These are phyloP conservation scores for Podabrus alpinus DNA, from an alignment of 2,888 invertebrate species.

Conservation along the genomic window DNA sequence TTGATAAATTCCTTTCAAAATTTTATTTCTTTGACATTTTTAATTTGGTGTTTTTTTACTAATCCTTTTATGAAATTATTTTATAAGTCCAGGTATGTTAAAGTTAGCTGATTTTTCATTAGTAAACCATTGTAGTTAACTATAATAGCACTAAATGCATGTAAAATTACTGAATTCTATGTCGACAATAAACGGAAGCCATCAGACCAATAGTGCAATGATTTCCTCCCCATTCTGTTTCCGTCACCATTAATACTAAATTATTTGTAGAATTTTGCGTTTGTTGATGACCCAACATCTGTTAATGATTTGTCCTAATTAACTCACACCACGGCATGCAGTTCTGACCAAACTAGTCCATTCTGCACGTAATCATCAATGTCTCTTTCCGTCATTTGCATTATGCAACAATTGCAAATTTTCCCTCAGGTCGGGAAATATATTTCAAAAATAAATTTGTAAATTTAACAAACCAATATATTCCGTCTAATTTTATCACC, in stretches of 20 bases:
- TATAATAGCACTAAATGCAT: conserved; percentile 41
- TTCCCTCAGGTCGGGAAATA: not conserved
- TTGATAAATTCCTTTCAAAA: not conserved
- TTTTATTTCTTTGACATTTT: not conserved
- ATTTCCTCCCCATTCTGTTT: conserved; percentile 54
- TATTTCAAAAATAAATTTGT: conserved; percentile 1
- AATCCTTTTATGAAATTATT: not conserved
- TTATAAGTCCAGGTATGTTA: not conserved
- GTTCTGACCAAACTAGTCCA: conserved; percentile 14
- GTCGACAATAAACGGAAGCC: conserved; percentile 45
- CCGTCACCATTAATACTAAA: conserved; percentile 54
- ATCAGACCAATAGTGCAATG: conserved; percentile 51
- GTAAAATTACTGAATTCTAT: conserved; percentile 3
- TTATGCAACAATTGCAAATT: not conserved
- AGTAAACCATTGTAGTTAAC: conserved; percentile 8
- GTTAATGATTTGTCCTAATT: conserved; percentile 59
- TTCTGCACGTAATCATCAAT: conserved; percentile 12
- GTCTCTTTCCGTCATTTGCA: not conserved
- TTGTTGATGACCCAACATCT: conserved; percentile 53
- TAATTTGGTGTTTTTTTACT: not conserved
- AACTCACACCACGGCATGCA: conserved; percentile 45
- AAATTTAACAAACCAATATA: conserved; percentile 19
- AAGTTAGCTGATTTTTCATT: not conserved
- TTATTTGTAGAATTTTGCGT: conserved; percentile 56
- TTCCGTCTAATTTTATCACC: conserved; percentile 16